These are phyloP conservation scores for Tetrao urogallus DNA, from an alignment of 2,113 vertebrate genomes.

Conservation along the genomic window DNA sequence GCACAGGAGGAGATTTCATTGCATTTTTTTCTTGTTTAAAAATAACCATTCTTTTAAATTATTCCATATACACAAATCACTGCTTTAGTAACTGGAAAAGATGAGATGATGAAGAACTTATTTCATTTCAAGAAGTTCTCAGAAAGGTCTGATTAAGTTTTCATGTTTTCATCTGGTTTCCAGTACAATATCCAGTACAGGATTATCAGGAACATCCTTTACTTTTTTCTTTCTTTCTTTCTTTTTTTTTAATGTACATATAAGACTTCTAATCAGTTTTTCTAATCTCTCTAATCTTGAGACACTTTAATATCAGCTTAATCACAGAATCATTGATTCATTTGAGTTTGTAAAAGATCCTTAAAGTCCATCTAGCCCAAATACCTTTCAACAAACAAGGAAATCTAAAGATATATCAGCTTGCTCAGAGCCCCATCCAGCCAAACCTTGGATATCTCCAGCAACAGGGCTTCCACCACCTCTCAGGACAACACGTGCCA, in stretches of 20 bases:
- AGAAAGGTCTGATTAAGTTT: background rate
- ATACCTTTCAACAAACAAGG: no score
- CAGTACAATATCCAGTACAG: background rate
- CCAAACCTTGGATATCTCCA: no score
- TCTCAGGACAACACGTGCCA: no score
- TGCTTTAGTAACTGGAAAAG: background rate
- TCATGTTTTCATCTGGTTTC: background rate
- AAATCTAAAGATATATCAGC: no score
- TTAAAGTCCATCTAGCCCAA: no score
- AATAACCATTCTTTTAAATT: background rate
- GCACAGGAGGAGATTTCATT: background rate
- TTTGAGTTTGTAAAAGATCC: no score
- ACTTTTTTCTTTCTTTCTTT: background rate
- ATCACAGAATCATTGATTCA: no score
- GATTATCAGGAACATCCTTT: background rate
- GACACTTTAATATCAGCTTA: background rate
- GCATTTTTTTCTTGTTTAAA: background rate
- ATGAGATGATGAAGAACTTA: background rate
- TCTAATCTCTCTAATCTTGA: background rate
- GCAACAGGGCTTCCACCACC: no score
- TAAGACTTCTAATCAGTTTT: background rate
- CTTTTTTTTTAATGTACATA: background rate
- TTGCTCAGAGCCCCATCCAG: no score
- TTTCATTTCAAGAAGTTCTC: background rate
- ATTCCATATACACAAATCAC: background rate